Percentiles rank a stretch among this genome's conserved stretches.
These are phyloP conservation scores for Drosophila prolongata DNA, from an alignment of 2,888 invertebrate genomes.

Conservation along the genomic window DNA sequence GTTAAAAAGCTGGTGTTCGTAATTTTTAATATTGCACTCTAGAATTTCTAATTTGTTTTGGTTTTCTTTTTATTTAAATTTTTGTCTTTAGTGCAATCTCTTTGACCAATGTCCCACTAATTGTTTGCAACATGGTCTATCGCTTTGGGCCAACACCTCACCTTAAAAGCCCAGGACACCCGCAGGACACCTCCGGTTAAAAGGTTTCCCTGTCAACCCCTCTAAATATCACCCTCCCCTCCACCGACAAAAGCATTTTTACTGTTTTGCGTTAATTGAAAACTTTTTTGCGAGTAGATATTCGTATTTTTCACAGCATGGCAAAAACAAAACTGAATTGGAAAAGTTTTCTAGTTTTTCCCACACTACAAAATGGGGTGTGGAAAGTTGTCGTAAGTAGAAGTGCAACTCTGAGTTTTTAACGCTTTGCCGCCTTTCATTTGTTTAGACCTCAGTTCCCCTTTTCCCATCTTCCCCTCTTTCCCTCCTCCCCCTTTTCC, in stretches of 20 bases:
- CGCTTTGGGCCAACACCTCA: constrained; percentile 60
- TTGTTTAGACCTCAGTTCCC: constrained; percentile 51
- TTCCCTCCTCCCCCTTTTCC: neutral
- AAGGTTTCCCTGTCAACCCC: constrained; percentile 49
- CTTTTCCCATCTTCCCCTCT: constrained; percentile 22
- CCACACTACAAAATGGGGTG: constrained; percentile 11
- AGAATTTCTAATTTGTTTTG: neutral
- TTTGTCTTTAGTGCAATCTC: constrained; percentile 10
- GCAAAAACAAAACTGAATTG: constrained; percentile 64
- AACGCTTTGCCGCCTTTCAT: constrained; percentile 74
- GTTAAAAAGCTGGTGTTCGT: too few relatives aligned
- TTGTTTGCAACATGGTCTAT: constrained; percentile 64
- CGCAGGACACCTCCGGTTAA: constrained; percentile 54
- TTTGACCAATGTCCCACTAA: constrained; percentile 65
- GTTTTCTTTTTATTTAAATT: neutral
- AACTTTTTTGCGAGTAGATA: constrained; percentile 64
- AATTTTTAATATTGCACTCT: too few relatives aligned
- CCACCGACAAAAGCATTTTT: constrained; percentile 53
- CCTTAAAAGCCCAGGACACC: constrained; percentile 24
- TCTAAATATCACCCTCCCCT: neutral
- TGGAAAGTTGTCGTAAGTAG: constrained; percentile 37
- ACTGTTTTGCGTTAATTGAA: constrained; percentile 75
- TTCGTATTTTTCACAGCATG: constrained; percentile 62
- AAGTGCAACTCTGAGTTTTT: constrained; percentile 60
- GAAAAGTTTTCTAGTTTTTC: constrained; percentile 61